These are phyloP conservation scores for Buteo buteo DNA, from an alignment of 2,113 vertebrate genomes.

Conservation along the genomic window DNA sequence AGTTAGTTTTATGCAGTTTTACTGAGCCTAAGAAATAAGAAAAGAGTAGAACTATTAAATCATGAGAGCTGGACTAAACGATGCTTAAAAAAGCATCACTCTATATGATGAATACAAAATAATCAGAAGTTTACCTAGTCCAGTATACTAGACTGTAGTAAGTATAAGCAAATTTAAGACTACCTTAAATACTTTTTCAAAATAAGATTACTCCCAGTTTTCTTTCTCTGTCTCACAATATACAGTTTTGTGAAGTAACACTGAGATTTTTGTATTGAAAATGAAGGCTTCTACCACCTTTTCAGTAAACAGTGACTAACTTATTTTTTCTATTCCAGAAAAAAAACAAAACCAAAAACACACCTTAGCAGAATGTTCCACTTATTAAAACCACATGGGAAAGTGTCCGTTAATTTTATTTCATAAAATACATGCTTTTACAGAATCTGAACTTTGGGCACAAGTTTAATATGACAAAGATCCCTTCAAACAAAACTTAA, in stretches of 20 bases:
- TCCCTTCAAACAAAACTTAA: not conserved
- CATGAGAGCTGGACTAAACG: not conserved
- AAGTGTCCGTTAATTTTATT: not conserved
- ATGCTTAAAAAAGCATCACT: not conserved
- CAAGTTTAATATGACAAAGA: not conserved
- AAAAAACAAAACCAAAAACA: not conserved
- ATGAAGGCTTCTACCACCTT: not conserved
- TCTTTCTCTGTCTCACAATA: not conserved
- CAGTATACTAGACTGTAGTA: not conserved
- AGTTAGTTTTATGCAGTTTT: constrained; percentile 83
- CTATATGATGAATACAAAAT: not conserved
- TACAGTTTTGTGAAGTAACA: not conserved
- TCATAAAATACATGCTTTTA: not conserved
- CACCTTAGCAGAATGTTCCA: not conserved
- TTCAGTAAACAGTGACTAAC: not conserved
- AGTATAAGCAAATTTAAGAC: not conserved
- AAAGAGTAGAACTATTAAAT: not conserved
- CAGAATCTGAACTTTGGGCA: not conserved
- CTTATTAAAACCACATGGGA: not conserved
- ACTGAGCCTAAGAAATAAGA: constrained; percentile 68
- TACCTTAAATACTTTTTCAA: not conserved
- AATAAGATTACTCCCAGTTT: not conserved
- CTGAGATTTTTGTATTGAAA: not conserved
- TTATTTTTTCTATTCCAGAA: not conserved
- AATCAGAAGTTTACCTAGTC: not conserved